Percentiles rank a stretch among this genome's conserved stretches.
phyloP scores from a whole-genome alignment of 64 coral and sea anemone genomes.

The Montipora foliosa region DNA sequence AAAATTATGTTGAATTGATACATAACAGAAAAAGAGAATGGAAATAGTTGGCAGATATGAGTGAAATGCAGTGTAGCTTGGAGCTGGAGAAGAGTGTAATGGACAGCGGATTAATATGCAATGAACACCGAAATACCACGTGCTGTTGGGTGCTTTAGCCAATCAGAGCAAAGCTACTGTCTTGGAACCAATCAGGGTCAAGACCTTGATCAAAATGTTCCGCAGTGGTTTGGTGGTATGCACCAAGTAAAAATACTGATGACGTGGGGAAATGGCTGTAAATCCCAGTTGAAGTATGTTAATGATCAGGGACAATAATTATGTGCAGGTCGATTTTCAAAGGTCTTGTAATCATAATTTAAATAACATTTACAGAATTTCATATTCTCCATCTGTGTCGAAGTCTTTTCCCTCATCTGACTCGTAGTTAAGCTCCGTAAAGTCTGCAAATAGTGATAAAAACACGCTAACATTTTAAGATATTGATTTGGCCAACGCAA shows the following conservation, averaged over 20 bases:
- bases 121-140: not conserved
- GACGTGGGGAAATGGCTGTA: too few species aligned
- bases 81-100: not conserved
- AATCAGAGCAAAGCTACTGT: not conserved
- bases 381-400: constrained; percentile 93
- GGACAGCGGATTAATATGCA: not conserved
- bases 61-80: not conserved
- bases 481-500: too few species aligned
- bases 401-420: constrained; percentile 71
- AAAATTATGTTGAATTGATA: not conserved
- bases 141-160: not conserved
- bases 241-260: too few species aligned
- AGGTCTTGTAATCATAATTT: too few species aligned
- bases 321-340: too few species aligned
- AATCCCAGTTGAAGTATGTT: too few species aligned
- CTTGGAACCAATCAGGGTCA: not conserved
- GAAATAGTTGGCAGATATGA: not conserved
- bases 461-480: too few species aligned
- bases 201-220: too few species aligned
- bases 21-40: not conserved
- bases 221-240: too few species aligned
- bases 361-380: constrained; percentile 66
- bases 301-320: too few species aligned
- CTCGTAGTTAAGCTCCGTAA: constrained; percentile 86
- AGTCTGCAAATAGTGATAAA: constrained; percentile 57